Evolutionary conservation across 2,888 invertebrate species (phyloP), one percentile per base, ranked within the genome.

Genomic region (Odontomyia ornata): DNA sequence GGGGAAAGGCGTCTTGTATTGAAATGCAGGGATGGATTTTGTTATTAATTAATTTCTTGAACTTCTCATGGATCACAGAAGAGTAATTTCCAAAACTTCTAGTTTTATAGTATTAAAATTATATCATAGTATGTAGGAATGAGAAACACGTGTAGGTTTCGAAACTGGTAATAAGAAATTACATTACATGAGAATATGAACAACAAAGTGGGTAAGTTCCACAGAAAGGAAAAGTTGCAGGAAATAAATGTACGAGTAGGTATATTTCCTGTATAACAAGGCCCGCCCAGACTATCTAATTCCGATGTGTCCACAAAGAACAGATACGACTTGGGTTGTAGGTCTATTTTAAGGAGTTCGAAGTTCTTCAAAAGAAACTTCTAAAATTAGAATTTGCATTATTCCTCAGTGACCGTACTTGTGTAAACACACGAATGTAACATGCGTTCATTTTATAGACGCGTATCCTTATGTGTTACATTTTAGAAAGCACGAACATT

Each of bases 281-380:
- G 69, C 47, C 69, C 69, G 69, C 69, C 69, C 69, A 69, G 69
- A 47, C 69, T 25, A 47, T 69, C 46, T n/a, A 21, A n/a, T 47
- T 47, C 47, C 47, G 9, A 47, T 11, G 23, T 9, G 69, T 69
- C 69, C 3, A 18, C 23, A 47, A 9, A 46, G 47, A 47, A 69
- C 23, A 69, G 13, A 69, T 69, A 47, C 47, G 47, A 47, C 21
- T 69, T 25, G 25, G 13, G 25, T 69, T 21, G 23, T 21, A 36
- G 43, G 43, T 43, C 73, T 73, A 57, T 73, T 73, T 60, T 36
- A 36, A 73, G 73, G 28, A 57, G 60, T 43, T 28, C 57, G 9
- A 73, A 56, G 18, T 73, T 30, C 36, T 36, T 57, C 57, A 57
- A 73, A 73, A 73, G 57, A 36, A 73, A 73, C 21, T 18, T 73